Evolutionary conservation across 2,113 vertebrate species (phyloP).

Genomic region (Caloenas nicobarica): DNA sequence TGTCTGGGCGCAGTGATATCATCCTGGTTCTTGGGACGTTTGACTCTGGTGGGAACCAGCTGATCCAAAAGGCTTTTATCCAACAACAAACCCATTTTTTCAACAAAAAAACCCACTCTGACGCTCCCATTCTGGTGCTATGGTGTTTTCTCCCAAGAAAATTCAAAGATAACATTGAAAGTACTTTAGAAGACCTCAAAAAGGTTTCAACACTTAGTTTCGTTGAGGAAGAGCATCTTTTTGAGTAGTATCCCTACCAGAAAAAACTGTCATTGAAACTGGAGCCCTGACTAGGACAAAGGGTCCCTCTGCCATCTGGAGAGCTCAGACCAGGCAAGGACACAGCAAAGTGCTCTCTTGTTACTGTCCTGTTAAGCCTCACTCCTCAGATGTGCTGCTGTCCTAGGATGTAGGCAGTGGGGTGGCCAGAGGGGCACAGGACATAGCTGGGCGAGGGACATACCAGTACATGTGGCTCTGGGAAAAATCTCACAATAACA

Average conservation of each 20-base stretch:
- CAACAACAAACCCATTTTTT: neutral
- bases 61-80: neutral
- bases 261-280: neutral
- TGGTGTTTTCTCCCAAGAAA: neutral
- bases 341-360: neutral
- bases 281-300: neutral
- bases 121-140: neutral
- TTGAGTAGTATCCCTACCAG: neutral
- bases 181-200: neutral
- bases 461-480: accelerated
- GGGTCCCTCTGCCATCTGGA: neutral
- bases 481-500: neutral
- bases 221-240: neutral
- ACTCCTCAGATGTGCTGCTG: neutral
- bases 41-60: neutral
- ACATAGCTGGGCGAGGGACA: neutral
- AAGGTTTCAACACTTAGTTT: neutral
- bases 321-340: neutral
- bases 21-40: neutral
- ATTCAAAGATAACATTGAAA: neutral
- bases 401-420: neutral
- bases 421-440: neutral
- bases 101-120: neutral
- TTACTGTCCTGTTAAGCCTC: neutral
- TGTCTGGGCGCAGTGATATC: neutral